Evolutionary conservation across 2,113 vertebrate genomes (phyloP), one percentile per base, ranked within the genome.

Genomic region (Pungitius pungitius): DNA sequence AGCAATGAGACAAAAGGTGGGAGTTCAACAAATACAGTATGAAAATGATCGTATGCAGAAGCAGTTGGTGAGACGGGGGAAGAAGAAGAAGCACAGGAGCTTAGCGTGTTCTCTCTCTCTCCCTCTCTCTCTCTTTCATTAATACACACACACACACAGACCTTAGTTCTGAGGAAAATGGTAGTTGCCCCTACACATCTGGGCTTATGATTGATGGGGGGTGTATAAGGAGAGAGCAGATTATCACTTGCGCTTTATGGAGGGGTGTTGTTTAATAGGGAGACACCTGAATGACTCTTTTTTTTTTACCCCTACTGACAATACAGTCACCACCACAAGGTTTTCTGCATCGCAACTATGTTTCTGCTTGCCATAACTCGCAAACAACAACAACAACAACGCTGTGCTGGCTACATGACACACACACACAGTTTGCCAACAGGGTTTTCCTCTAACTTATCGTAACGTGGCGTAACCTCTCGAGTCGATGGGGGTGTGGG

Each of bases 281-380:
- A 73, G 52, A 77, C 69, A 72, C 79, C 81, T 86, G 73, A 72
- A 69, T 81, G 87, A 88, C 81, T 78, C n/a, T n/a, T n/a, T n/a
- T n/a, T 78, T 84, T 90, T 30, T 60, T 89, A 82, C 85, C 82
- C 81, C 73, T 77, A 85, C 80, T 87, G 73, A 90, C 85, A 37
- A 70, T 73, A 51, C 67, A 52, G 70, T 56, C 74, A 42, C 63
- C 76, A 77, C 68, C 63, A 68, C 40, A 71, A 52, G 9, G 68
- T 77, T 88, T 78, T 72, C 77, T 84, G 66, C 74, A 73, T 85
- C 70, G 66, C 72, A 27, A 58, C 80, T 78, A 39, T 37, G 15
- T 84, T 66, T 87, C 75, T 88, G 70, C 90, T 83, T 67, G 49
- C 73, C 75, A 64, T 75, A 76, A 33, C 76, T 77, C 56, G 2